Percentiles rank a stretch among this genome's conserved stretches.
phyloP scores from a whole-genome alignment of 2,113 vertebrate species.

The Hippopotamus amphibius region DNA sequence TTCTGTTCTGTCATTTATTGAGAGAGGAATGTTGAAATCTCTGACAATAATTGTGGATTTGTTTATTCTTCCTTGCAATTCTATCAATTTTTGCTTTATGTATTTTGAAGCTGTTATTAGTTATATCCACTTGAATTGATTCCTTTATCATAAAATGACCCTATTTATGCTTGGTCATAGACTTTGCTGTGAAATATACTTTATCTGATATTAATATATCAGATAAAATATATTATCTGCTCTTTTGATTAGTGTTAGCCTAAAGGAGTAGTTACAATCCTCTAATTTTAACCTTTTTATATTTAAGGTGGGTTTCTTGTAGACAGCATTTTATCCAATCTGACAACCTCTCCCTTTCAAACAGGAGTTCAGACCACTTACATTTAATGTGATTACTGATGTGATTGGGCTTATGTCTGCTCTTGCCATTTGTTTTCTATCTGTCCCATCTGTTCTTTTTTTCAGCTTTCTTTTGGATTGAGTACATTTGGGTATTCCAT shows the following conservation, averaged over 20 bases:
- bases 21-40: background rate
- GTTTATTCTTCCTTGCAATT: background rate
- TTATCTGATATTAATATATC: background rate
- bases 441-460: slow-evolving; percentile 27
- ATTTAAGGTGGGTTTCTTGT: background rate
- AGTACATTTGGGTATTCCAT: background rate
- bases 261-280: too few species aligned
- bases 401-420: background rate
- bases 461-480: background rate
- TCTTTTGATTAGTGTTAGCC: slow-evolving; percentile 17
- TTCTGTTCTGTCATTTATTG: background rate
- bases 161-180: background rate
- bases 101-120: background rate
- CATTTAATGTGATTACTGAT: background rate
- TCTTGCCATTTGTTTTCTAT: background rate
- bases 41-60: background rate
- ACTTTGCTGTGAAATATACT: background rate
- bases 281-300: slow-evolving; percentile 35
- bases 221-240: background rate
- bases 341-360: background rate
- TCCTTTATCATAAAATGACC: slow-evolving; percentile 17
- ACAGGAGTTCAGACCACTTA: background rate
- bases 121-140: background rate
- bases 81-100: background rate
- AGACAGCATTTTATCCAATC: background rate